Conservation (phyloP, 2,888 invertebrate species). For the Subacronicta megacephala region DNA sequence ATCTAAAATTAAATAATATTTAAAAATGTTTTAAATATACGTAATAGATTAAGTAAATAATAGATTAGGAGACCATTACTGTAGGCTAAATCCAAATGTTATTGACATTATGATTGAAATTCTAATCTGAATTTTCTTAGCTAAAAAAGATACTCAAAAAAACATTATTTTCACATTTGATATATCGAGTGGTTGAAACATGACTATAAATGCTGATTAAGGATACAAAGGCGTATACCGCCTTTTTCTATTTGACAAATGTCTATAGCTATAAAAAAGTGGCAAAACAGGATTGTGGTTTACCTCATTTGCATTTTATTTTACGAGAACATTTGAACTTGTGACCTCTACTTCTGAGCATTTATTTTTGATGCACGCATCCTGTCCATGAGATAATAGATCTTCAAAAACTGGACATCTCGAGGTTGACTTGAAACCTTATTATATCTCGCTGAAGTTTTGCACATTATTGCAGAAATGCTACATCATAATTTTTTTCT, state of each 20-base stretch:
- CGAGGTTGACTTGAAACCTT: constrained; percentile 29
- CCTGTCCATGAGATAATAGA: constrained; percentile 30
- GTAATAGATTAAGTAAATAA: too few relatives aligned
- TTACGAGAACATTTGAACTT: constrained; percentile 27
- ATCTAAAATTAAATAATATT: too few relatives aligned
- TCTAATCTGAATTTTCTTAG: constrained; percentile 2
- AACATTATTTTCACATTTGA: constrained; percentile 14
- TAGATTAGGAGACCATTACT: background rate
- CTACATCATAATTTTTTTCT: background rate
- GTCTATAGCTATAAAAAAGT: constrained; percentile 22
- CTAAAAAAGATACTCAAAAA: background rate
- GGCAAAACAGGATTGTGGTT: constrained; percentile 21
- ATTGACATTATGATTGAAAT: background rate
- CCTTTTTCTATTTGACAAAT: constrained; percentile 18
- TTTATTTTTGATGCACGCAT: constrained; percentile 16
- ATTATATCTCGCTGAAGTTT: constrained; percentile 9
- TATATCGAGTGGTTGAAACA: constrained; percentile 12
- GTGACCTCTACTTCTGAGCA: constrained; percentile 23
- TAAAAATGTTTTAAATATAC: too few relatives aligned
- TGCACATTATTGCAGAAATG: constrained; percentile 4
- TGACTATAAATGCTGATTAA: constrained; percentile 14
- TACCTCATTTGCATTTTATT: constrained; percentile 43
- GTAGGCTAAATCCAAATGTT: background rate
- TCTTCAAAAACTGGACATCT: constrained; percentile 33
- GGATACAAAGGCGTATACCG: constrained; percentile 19